Evolutionary conservation across 2,113 vertebrate genomes (phyloP).

Genomic region (Caracal caracal): DNA sequence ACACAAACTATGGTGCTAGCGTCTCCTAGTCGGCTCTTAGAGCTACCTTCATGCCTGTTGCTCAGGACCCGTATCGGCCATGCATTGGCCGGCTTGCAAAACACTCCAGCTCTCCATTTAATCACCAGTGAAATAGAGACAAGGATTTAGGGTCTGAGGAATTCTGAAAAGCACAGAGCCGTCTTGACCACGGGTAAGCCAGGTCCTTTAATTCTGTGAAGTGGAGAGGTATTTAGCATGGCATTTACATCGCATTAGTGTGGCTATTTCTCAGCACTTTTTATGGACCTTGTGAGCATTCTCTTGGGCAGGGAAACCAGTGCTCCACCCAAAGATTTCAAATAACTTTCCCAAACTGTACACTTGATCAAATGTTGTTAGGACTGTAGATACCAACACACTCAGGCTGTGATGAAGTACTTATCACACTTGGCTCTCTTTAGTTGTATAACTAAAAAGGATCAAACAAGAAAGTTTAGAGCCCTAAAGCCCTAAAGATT

Average conservation of each 20-base stretch:
- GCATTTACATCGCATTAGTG: not conserved
- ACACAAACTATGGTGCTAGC: no score
- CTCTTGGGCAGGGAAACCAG: not conserved
- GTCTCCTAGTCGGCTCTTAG: not conserved
- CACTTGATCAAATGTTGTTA: not conserved
- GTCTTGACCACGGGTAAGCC: not conserved
- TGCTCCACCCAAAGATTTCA: not conserved
- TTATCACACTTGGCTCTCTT: not conserved
- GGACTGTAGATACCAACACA: not conserved
- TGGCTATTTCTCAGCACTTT: not conserved
- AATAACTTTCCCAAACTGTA: not conserved
- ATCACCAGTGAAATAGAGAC: not conserved
- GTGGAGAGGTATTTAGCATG: not conserved
- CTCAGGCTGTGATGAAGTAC: not conserved
- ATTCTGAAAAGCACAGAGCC: not conserved
- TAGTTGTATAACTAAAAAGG: conserved; percentile 26
- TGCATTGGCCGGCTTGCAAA: not conserved
- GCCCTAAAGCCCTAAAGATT: not conserved
- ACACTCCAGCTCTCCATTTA: not conserved
- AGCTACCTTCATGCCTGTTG: not conserved
- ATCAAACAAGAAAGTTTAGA: not conserved
- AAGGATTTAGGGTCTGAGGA: not conserved
- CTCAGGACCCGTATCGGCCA: not conserved
- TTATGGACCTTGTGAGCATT: not conserved
- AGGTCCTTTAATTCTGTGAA: not conserved